phyloP scores from a whole-genome alignment of 2,113 vertebrate genomes.

The Boulengeromyrus knoepffleri region DNA sequence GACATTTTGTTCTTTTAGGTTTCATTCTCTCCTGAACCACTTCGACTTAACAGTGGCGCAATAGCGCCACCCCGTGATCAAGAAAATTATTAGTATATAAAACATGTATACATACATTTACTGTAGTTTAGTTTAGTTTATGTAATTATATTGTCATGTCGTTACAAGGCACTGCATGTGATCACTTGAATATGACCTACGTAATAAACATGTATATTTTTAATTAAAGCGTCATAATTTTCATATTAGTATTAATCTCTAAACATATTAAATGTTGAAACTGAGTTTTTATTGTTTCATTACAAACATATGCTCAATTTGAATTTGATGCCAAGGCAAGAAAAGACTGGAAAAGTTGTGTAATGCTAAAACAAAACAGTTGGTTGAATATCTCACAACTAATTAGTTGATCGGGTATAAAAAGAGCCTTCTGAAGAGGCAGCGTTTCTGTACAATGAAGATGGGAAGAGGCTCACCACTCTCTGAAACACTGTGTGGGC shows the following conservation, averaged over 20 bases:
- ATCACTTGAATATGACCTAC: not conserved
- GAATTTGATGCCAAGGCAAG: not conserved
- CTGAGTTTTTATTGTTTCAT: too few species aligned
- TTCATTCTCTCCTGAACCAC: not conserved
- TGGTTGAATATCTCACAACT: not conserved
- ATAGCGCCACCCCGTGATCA: conserved; percentile 1
- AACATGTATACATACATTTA: not conserved
- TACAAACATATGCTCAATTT: too few species aligned
- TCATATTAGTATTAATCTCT: not conserved
- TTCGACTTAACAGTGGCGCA: not conserved
- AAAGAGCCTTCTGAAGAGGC: not conserved
- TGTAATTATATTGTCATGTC: not conserved
- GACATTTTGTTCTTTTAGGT: not conserved
- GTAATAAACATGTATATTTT: not conserved
- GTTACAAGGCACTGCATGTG: not conserved
- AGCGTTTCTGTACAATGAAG: not conserved
- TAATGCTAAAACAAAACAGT: not conserved
- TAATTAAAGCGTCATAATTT: not conserved
- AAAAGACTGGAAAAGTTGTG: not conserved
- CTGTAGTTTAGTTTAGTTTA: not conserved
- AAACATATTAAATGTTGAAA: too few species aligned
- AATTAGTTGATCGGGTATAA: not conserved
- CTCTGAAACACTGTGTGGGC: not conserved
- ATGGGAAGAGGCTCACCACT: not conserved
- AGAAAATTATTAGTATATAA: not conserved